Evolutionary conservation across 2,888 invertebrate species (phyloP), one percentile per base, ranked within the genome.

Genomic region (Chrysolina oricalcia): DNA sequence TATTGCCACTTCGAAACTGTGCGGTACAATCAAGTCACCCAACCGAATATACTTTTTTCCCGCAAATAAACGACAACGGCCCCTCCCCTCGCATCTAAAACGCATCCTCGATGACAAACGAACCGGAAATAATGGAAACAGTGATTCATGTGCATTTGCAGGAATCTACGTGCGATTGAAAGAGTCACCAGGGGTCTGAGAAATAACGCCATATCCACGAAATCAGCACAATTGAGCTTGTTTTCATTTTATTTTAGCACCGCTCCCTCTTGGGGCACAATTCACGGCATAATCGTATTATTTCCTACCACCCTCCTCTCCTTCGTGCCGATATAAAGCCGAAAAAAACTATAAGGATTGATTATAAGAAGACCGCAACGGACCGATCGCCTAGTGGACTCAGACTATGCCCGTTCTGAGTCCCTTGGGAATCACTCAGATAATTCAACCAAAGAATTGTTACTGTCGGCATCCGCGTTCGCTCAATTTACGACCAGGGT

Each of bases 281-380:
- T 86, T 85, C 85, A 71, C 82, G 81, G 85, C 84, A 87, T 88
- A 88, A 88, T 88, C 87, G 86, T 84, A 87, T 88, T 88, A 87
- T 85, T 84, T 84, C 80, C 75, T 73, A 82, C 83, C 83, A 82
- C 85, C 86, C 85, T 83, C 83, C 81, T 84, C 83, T 80, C 82
- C 53, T 53, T 53, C 53, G 53, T 21, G 19, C 3, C 81, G 81
- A 83, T 83, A 86, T 85, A 86, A 85, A 86, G 83, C 81, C 80
- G 81, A 83, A 84, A 84, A 80, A 81, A 81, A 83, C 83, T 83
- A 81, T 82, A 82, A 81, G 81, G 79, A 82, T 80, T 83, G 83
- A 84, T 84, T 81, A 83, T 83, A 83, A 82, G 65, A 78, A 80
- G 78, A 80, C 82, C 83, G 80, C 82, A 78, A 81, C 81, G 64